phyloP scores from a whole-genome alignment of 1,140 invertebrate genomes.

The Diplogasteroides magnus region DNA sequence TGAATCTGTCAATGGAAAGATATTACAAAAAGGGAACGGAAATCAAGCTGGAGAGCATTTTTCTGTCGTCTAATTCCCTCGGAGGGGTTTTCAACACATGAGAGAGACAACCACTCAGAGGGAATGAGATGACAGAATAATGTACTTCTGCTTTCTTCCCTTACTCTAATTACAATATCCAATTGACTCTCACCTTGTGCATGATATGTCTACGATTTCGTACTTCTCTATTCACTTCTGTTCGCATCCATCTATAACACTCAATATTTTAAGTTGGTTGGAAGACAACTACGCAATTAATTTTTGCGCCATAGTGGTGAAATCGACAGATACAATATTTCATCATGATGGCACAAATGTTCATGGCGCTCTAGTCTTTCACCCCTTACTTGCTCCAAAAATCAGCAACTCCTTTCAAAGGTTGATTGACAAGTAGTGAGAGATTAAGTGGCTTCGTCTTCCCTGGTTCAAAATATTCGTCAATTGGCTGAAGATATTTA shows the following conservation, averaged over 20 bases:
- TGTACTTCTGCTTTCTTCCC: background rate
- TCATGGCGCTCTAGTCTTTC: background rate
- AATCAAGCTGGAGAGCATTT: background rate
- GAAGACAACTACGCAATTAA: too few relatives aligned
- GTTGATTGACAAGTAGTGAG: too few relatives aligned
- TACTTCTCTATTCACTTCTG: background rate
- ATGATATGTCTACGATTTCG: background rate
- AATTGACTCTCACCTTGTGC: background rate
- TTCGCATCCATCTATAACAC: background rate
- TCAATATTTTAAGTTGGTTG: too few relatives aligned
- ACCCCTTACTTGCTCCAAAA: too few relatives aligned
- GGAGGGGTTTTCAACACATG: background rate
- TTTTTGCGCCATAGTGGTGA: too few relatives aligned
- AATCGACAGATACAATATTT: background rate
- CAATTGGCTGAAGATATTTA: background rate
- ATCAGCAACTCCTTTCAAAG: too few relatives aligned
- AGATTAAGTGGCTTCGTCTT: background rate
- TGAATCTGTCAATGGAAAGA: too few relatives aligned
- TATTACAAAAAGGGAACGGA: too few relatives aligned
- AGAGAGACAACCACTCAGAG: background rate
- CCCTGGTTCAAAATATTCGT: background rate
- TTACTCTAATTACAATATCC: background rate
- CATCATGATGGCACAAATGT: background rate
- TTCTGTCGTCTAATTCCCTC: background rate
- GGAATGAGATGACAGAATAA: background rate